phyloP scores from a whole-genome alignment of 2,888 invertebrate species.

The Frankliniella fusca region DNA sequence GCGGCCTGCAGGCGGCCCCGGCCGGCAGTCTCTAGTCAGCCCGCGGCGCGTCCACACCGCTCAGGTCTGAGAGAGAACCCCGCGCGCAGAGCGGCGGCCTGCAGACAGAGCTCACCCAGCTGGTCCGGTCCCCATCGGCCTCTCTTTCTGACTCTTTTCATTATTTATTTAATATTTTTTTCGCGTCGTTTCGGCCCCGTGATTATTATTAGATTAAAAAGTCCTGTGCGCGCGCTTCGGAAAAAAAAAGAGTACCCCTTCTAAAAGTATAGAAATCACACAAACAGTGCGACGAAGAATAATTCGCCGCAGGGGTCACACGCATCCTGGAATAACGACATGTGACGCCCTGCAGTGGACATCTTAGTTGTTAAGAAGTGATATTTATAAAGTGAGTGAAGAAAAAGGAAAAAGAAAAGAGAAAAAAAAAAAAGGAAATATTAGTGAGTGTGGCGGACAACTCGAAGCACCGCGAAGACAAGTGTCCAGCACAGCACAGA shows the following conservation, averaged over 20 bases:
- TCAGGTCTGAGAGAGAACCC: not conserved
- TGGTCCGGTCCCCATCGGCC: not conserved
- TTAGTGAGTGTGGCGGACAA: not conserved
- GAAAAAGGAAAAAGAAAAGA: not conserved
- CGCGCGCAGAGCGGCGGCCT: not conserved
- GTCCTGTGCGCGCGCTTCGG: not conserved
- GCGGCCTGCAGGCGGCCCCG: not conserved
- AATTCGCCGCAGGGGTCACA: not conserved
- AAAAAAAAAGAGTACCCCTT: not conserved
- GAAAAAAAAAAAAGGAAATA: not conserved
- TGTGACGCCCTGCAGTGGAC: not conserved
- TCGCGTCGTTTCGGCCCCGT: not conserved
- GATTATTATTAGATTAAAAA: too few relatives aligned
- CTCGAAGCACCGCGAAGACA: not conserved
- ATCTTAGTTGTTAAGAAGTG: slow-evolving; percentile 16
- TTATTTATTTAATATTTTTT: not conserved
- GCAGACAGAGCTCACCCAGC: slow-evolving; percentile 19
- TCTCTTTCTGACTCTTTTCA: not conserved
- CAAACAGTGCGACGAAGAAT: not conserved
- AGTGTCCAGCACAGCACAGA: not conserved
- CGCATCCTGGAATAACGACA: slow-evolving; percentile 7
- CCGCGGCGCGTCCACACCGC: slow-evolving; percentile 17
- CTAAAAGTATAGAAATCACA: not conserved
- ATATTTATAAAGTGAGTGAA: not conserved
- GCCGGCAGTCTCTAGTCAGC: slow-evolving; percentile 17